Evolutionary conservation across 2,888 invertebrate species (phyloP).

Genomic region (Melieria crassipennis): DNA sequence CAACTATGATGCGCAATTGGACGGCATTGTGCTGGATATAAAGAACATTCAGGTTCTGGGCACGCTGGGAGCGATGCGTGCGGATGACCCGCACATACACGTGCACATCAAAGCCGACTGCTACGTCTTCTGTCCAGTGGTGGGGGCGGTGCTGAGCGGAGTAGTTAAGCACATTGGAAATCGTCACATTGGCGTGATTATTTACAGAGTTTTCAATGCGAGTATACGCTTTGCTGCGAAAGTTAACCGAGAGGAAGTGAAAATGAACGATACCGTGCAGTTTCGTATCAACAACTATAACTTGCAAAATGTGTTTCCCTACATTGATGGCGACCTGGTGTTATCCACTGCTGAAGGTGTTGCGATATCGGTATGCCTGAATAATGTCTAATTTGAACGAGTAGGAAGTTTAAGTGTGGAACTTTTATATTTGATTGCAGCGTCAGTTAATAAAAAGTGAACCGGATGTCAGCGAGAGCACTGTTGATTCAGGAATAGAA

Average conservation of each 20-base stretch:
- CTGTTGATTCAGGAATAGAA: constrained; percentile 43
- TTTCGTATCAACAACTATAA: constrained; percentile 62
- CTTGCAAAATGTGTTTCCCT: constrained; percentile 58
- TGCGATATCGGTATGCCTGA: constrained; percentile 28
- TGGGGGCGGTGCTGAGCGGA: constrained; percentile 70
- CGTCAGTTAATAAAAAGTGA: constrained; percentile 41
- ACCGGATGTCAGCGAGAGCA: constrained; percentile 16
- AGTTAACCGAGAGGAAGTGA: constrained; percentile 50
- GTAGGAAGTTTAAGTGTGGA: background rate
- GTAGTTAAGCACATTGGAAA: constrained; percentile 69
- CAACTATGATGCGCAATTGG: constrained; percentile 67
- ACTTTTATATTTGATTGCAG: constrained; percentile 36
- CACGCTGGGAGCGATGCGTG: constrained; percentile 66
- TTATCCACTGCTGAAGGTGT: constrained; percentile 20
- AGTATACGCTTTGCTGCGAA: constrained; percentile 67
- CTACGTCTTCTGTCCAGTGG: constrained; percentile 72
- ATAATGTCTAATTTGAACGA: background rate
- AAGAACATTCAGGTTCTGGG: constrained; percentile 70
- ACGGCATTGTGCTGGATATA: constrained; percentile 72
- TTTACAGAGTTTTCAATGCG: constrained; percentile 74
- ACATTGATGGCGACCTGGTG: constrained; percentile 62
- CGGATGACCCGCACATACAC: constrained; percentile 70
- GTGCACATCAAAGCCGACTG: constrained; percentile 72
- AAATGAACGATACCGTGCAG: constrained; percentile 64
- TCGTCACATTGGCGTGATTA: constrained; percentile 71